A percentile compares a stretch with the other conserved stretches of the same genome.
Conservation (phyloP, 2,888 invertebrate species). For the Drosophila monieri region DNA sequence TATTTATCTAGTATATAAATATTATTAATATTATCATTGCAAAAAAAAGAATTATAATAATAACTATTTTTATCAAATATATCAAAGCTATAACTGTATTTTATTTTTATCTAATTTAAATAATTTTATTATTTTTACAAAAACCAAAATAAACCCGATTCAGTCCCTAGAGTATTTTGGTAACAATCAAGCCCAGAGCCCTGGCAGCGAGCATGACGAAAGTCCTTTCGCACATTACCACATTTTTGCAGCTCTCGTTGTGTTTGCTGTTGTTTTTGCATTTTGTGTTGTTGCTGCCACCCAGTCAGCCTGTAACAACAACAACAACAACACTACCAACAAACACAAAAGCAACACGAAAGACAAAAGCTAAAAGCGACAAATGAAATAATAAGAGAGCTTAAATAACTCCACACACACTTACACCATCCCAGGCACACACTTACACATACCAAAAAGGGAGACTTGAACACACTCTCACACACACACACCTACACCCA, state of each 20-base stretch:
- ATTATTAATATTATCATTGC: too few relatives aligned
- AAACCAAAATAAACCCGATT: neutral
- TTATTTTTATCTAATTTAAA: too few relatives aligned
- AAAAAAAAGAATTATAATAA: too few relatives aligned
- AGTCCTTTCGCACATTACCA: slow-evolving; percentile 82
- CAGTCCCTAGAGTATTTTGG: slow-evolving; percentile 20
- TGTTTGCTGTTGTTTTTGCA: slow-evolving; percentile 30
- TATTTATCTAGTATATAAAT: too few relatives aligned
- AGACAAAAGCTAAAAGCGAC: slow-evolving; percentile 81
- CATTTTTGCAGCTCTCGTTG: slow-evolving; percentile 57
- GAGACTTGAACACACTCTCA: slow-evolving; percentile 12
- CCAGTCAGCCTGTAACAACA: slow-evolving; percentile 54
- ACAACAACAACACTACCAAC: slow-evolving; percentile 38
- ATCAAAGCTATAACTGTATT: too few relatives aligned
- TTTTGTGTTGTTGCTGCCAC: slow-evolving; percentile 56
- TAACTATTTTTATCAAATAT: too few relatives aligned
- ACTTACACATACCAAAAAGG: slow-evolving; percentile 2
- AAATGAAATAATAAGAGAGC: slow-evolving; percentile 80
- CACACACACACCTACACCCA: slow-evolving; percentile 13
- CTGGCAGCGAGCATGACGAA: slow-evolving; percentile 75
- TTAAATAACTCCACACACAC: slow-evolving; percentile 80
- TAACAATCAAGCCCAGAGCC: slow-evolving; percentile 32
- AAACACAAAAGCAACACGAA: slow-evolving; percentile 69
- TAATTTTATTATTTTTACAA: neutral
- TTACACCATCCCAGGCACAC: slow-evolving; percentile 46